phyloP scores from a whole-genome alignment of 1,140 invertebrate genomes.

The Macrobrachium nipponense region DNA sequence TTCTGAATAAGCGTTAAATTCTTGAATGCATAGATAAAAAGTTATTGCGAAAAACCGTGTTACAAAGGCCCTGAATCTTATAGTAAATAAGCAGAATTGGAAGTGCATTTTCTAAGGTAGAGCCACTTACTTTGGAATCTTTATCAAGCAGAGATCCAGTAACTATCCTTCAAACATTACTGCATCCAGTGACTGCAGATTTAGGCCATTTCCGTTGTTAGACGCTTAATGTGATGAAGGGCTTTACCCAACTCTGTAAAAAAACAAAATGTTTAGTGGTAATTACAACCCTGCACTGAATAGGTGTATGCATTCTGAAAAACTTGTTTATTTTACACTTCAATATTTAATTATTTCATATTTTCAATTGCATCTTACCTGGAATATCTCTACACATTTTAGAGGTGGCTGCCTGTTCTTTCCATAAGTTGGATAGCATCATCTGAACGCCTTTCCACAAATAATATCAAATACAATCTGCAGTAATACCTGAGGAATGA shows the following conservation, averaged over 20 bases:
- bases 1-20: no score
- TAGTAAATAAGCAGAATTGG: no score
- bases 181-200: conserved; percentile 85
- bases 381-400: conserved; percentile 60
- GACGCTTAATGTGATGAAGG: conserved; percentile 83
- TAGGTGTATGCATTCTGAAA: background rate
- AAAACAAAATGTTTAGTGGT: conserved; percentile 15
- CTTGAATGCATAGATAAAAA: no score
- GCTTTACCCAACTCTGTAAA: conserved; percentile 75
- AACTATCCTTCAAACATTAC: no score
- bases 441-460: conserved; percentile 97
- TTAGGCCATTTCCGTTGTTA: conserved; percentile 89
- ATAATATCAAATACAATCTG: conserved; percentile 86
- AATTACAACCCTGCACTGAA: background rate
- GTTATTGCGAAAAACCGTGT: no score
- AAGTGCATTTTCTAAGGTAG: no score
- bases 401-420: conserved; percentile 79
- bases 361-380: conserved; percentile 34
- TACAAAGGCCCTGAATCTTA: no score
- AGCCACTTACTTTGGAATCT: no score
- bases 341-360: background rate
- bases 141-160: no score
- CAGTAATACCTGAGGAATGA: conserved; percentile 81
- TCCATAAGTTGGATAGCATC: conserved; percentile 87
- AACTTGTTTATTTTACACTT: background rate